Evolutionary conservation across 2,888 invertebrate species (phyloP), one percentile per base, ranked within the genome.

Genomic region (Macrosoma leucophasiata): DNA sequence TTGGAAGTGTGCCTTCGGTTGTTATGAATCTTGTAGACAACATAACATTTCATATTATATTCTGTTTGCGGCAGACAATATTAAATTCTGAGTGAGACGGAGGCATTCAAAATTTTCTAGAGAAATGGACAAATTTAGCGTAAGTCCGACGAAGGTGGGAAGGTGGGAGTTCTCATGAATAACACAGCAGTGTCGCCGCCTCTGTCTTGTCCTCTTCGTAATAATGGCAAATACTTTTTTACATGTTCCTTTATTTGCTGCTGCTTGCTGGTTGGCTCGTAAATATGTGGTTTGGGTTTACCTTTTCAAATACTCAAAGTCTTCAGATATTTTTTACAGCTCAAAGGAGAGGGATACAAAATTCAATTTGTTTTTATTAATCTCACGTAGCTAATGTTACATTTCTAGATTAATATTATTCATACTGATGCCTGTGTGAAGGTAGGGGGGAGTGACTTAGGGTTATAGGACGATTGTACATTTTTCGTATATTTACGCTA

Each of bases 161-260:
- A 69, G 72, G 69, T 65, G 62, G 55, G 58, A 52, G 48, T 31
- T 55, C n/a, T 71, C 67, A 74, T 74, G 74, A 74, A 74, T 74
- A 73, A 74, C 56, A 60, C 66, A 74, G 50, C 41, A 60, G 55
- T 47, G 58, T 56, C 61, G 54, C 65, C 71, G 70, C 73, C 74
- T 68, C 66, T 64, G 57, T 62, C 58, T 52, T 72, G 73, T 71
- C 57, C 55, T 36, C 35, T 29, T 22, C 23, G 9, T 19, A 28
- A 23, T 28, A 28, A 18, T 15, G 17, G 49, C 29, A 49, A 54
- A 55, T 55, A 53, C 54, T 57, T 62, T 58, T 62, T 58, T 58
- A 59, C 59, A 57, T 48, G 48, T 62, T 58, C 51, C 50, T 52
- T 60, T 64, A 68, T 62, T 65, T 62, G n/a, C n/a, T n/a, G n/a